Percentiles rank a stretch among this genome's conserved stretches.
Evolutionary conservation across 2,113 vertebrate species (phyloP).

Genomic region (Podarcis muralis): DNA sequence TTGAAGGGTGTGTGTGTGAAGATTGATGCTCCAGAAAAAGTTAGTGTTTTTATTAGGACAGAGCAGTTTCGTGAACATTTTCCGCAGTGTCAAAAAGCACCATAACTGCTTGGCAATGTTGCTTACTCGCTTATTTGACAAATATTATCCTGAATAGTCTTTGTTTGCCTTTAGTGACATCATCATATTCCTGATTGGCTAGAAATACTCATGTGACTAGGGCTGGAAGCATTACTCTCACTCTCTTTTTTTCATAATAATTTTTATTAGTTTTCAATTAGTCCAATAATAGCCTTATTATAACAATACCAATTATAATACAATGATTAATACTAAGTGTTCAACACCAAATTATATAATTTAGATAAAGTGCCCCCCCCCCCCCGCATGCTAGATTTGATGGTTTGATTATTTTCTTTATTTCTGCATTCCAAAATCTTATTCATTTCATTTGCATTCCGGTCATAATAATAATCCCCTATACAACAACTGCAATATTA

Average conservation of each 20-base stretch:
- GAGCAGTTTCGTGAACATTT: neutral
- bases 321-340: no score
- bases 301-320: no score
- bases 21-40: slow-evolving; percentile 26
- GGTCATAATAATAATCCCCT: no score
- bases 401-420: no score
- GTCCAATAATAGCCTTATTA: no score
- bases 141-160: neutral
- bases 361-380: no score
- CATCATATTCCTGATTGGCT: neutral
- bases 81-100: neutral
- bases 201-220: neutral
- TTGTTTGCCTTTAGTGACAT: neutral
- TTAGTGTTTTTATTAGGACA: slow-evolving; percentile 41
- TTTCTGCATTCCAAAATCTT: no score
- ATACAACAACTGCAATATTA: no score
- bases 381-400: no score
- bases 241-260: neutral
- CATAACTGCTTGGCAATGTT: neutral
- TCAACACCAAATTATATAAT: no score
- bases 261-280: neutral
- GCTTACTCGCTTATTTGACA: no score
- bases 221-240: neutral
- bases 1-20: slow-evolving; percentile 38
- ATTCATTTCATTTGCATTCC: no score